Percentiles rank a stretch among this genome's conserved stretches.
Conservation (phyloP, 2,113 vertebrate genomes). For the Physeter macrocephalus region DNA sequence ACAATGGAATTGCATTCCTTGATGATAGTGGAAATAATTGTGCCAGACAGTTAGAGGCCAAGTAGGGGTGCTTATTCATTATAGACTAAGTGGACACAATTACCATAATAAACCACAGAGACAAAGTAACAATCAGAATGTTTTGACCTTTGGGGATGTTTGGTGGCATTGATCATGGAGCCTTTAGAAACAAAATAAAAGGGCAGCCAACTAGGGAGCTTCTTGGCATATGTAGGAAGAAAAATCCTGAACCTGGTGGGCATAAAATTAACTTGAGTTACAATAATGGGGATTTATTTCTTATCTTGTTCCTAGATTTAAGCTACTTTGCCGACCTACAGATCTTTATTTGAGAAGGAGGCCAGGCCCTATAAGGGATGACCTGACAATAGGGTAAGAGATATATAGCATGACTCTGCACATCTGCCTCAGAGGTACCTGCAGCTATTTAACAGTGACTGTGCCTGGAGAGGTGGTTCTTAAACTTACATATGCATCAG, state of each 20-base stretch:
- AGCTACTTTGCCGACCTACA: neutral
- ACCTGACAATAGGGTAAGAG: neutral
- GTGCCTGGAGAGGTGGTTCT: neutral
- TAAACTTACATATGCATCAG: neutral
- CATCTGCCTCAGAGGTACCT: neutral
- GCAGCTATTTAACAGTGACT: neutral
- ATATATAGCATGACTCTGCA: neutral
- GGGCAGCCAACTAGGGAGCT: neutral
- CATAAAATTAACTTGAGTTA: neutral
- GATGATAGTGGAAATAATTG: neutral
- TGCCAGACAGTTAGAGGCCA: neutral
- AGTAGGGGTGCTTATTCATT: neutral
- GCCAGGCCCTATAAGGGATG: neutral
- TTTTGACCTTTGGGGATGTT: neutral
- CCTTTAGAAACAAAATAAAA: neutral
- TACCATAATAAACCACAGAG: neutral
- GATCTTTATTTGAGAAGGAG: neutral
- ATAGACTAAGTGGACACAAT: neutral
- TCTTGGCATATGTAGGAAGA: neutral
- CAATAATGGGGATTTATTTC: neutral
- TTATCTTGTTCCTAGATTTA: neutral
- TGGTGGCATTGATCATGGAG: neutral
- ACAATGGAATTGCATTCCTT: neutral
- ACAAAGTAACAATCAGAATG: neutral
- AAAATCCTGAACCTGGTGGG: neutral